Percentiles rank a stretch among this genome's conserved stretches.
Evolutionary conservation across 2,888 invertebrate genomes (phyloP).

Genomic region (Carpatolechia fugitivella): DNA sequence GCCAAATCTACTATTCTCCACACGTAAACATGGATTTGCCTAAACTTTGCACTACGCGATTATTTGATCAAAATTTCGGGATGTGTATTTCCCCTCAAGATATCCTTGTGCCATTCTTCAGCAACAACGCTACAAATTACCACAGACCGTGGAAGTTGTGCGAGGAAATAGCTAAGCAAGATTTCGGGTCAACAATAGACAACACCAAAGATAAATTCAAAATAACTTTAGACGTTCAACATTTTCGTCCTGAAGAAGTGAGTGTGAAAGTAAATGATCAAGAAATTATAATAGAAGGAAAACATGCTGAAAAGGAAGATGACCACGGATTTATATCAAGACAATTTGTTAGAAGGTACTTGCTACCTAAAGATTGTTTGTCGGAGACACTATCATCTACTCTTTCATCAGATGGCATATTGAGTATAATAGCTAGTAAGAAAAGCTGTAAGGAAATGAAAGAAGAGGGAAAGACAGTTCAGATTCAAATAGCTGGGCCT

Average conservation of each 20-base stretch:
- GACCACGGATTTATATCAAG: conserved; percentile 67
- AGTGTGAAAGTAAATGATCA: conserved; percentile 82
- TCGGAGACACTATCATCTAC: conserved; percentile 43
- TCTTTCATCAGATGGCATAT: conserved; percentile 47
- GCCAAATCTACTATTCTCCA: background rate
- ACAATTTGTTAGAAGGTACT: conserved; percentile 66
- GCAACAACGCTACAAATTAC: conserved; percentile 31
- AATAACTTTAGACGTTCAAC: conserved; percentile 83
- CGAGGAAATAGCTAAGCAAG: conserved; percentile 32
- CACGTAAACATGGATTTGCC: conserved; percentile 33
- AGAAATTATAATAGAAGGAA: conserved; percentile 79
- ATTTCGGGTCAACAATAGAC: conserved; percentile 41
- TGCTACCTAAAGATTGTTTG: conserved; percentile 49
- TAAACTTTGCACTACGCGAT: conserved; percentile 30
- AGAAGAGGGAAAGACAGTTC: conserved; percentile 39
- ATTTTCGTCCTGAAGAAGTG: conserved; percentile 84
- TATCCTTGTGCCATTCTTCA: conserved; percentile 36
- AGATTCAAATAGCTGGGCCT: conserved; percentile 37
- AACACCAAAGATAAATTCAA: conserved; percentile 58
- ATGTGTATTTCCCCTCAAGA: conserved; percentile 40
- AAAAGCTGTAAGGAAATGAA: conserved; percentile 19
- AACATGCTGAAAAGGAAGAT: conserved; percentile 70
- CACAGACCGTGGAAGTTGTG: conserved; percentile 42
- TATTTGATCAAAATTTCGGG: conserved; percentile 38
- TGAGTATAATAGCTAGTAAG: conserved; percentile 39